These are phyloP conservation scores for Argynnis bischoffii DNA, from an alignment of 2,888 invertebrate genomes.

Conservation along the genomic window DNA sequence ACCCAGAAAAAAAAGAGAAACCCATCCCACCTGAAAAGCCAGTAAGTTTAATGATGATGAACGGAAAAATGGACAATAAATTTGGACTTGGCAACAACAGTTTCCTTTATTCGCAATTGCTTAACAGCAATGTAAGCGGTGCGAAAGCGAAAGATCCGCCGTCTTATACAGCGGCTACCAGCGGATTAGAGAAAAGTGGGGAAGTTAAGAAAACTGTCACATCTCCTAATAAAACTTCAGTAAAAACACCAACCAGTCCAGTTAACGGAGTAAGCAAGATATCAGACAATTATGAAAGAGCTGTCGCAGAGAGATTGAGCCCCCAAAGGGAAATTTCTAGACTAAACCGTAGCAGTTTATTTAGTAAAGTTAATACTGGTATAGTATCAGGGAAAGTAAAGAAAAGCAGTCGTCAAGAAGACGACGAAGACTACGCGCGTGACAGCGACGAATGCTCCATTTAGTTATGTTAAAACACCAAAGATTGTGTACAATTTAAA, in stretches of 20 bases:
- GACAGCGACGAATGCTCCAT: conserved; percentile 86
- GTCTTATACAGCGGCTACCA: conserved; percentile 66
- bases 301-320: conserved; percentile 71
- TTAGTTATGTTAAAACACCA: conserved; percentile 52
- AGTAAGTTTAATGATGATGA: conserved; percentile 76
- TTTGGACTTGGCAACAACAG: conserved; percentile 74
- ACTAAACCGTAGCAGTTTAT: conserved; percentile 66
- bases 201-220: conserved; percentile 48
- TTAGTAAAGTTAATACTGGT: conserved; percentile 74
- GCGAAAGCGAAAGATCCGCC: conserved; percentile 70
- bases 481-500: conserved; percentile 17
- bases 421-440: conserved; percentile 78
- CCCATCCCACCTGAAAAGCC: conserved; percentile 77
- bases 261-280: conserved; percentile 75
- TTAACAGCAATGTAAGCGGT: conserved; percentile 55
- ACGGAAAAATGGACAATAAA: conserved; percentile 72
- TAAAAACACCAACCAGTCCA: conserved; percentile 65
- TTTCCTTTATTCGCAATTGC: conserved; percentile 72
- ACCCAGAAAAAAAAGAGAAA: conserved; percentile 70
- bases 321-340: conserved; percentile 66
- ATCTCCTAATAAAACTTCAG: conserved; percentile 53
- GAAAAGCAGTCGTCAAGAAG: conserved; percentile 57
- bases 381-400: conserved; percentile 67
- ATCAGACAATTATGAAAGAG: conserved; percentile 76
- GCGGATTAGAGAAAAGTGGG: conserved; percentile 57